A percentile compares a stretch with the other conserved stretches of the same genome.
Evolutionary conservation across 2,888 invertebrate genomes (phyloP).

Genomic region (Hirtodrosophila cameraria): DNA sequence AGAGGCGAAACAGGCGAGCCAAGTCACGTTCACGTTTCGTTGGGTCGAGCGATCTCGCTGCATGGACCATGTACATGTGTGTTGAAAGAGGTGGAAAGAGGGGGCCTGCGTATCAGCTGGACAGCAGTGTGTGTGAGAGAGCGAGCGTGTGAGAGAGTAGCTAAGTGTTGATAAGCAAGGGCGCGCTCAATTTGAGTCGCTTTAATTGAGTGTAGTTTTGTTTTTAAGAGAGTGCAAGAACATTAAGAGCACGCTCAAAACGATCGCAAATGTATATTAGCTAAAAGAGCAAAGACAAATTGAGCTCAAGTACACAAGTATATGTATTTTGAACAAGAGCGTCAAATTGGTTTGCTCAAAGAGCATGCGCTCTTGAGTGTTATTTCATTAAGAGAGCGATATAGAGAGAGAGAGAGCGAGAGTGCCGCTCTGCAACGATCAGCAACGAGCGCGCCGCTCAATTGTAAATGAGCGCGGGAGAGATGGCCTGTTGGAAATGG

Average conservation of each 20-base stretch:
- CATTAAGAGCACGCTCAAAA: too few relatives aligned
- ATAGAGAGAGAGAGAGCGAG: too few relatives aligned
- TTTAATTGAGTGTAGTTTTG: neutral
- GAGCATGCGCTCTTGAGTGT: constrained; percentile 32
- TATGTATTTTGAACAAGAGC: too few relatives aligned
- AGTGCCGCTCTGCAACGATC: constrained; percentile 39
- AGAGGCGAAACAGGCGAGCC: constrained; percentile 47
- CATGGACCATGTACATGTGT: constrained; percentile 6
- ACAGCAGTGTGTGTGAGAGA: neutral
- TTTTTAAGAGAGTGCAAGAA: constrained; percentile 25
- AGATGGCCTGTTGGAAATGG: neutral
- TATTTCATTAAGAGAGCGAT: neutral
- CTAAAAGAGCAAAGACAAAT: too few relatives aligned
- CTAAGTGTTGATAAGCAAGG: too few relatives aligned
- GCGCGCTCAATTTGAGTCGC: constrained; percentile 1
- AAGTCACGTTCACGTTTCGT: constrained; percentile 72
- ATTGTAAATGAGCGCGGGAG: constrained; percentile 1
- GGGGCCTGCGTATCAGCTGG: constrained; percentile 36
- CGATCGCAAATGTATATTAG: too few relatives aligned
- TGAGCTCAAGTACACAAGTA: too few relatives aligned
- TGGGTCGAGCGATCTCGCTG: constrained; percentile 45
- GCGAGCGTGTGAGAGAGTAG: neutral
- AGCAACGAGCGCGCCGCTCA: constrained; percentile 21
- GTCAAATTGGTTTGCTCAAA: neutral
- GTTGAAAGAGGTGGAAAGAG: too few relatives aligned